Evolutionary conservation across 2,888 invertebrate genomes (phyloP), one percentile per base, ranked within the genome.

Genomic region (Netelia melanura): DNA sequence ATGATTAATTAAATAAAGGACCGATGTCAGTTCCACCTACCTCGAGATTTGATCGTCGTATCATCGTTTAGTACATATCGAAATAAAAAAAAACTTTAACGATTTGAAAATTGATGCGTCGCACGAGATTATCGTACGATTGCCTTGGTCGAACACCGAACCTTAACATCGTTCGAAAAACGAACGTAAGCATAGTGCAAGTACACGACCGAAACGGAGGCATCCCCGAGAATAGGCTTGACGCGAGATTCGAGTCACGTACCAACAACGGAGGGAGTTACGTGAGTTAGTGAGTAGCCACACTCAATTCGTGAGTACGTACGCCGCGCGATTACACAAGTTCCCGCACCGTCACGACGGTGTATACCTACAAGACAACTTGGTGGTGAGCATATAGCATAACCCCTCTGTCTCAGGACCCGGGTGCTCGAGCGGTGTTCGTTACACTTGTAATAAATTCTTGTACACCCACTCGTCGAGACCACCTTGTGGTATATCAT

Each of bases 231-330:
- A 70, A 30, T 30, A 84, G 70, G 70, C 68, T 64, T 68, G 70
- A 44, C 52, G 83, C 82, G 85, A 79, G 85, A 90, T 89, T 87
- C 90, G 72, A 79, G 86, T 88, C 91, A 91, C 90, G 90, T 90
- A 17, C 17, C 17, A 17, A 88, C 79, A 65, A 43, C 48, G 30
- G 14, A 72, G 74, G 68, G 79, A 87, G 87, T 90, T 89, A 90
- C 90, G 89, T 86, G 89, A 90, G 86, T 86, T 87, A 83, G 86
- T 85, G 84, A 89, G 87, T 44, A 79, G 78, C 75, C 70, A 76
- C 62, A 75, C 75, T 79, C 79, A 79, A 85, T 85, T 81, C 71
- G 85, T 82, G 85, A 75, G 79, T 82, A 79, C 79, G 23, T 14
- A 81, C 82, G 70, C 75, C 65, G 82, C 67, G 64, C 78, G 81